These are phyloP conservation scores for Dendrolimus houi DNA, from an alignment of 2,888 invertebrate genomes.

Conservation along the genomic window DNA sequence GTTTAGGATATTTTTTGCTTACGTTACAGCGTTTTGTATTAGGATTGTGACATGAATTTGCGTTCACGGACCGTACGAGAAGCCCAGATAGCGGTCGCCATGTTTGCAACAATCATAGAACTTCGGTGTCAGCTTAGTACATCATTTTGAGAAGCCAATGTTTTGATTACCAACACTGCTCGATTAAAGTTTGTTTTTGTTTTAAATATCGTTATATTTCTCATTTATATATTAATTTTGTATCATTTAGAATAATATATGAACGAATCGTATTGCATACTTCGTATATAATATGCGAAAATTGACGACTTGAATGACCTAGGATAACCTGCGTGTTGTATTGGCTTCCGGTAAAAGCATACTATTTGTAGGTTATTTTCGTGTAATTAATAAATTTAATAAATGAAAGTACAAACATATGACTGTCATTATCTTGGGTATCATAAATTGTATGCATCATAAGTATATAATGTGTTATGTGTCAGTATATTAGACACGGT, in stretches of 20 bases:
- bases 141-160: constrained; percentile 49
- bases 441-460: constrained; percentile 13
- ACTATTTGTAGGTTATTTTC: constrained; percentile 56
- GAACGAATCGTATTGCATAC: constrained; percentile 39
- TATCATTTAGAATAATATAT: constrained; percentile 4
- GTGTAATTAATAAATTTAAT: constrained; percentile 23
- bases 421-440: constrained; percentile 19
- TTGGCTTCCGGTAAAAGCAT: constrained; percentile 42
- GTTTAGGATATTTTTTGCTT: constrained; percentile 69
- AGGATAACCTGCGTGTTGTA: constrained; percentile 56
- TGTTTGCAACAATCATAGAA: constrained; percentile 74
- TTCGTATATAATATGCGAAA: constrained; percentile 45
- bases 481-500: too few relatives aligned
- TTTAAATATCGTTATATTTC: constrained; percentile 27
- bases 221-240: constrained; percentile 11
- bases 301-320: constrained; percentile 58
- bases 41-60: constrained; percentile 71
- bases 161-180: constrained; percentile 44
- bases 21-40: constrained; percentile 71
- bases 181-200: constrained; percentile 33
- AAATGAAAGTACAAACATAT: constrained; percentile 26
- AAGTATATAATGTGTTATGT: not conserved
- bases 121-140: constrained; percentile 62
- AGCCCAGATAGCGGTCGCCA: constrained; percentile 76
- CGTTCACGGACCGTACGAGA: constrained; percentile 63